Percentiles rank a stretch among this genome's conserved stretches.
Evolutionary conservation across 2,113 vertebrate genomes (phyloP).

Genomic region (Gobius niger): DNA sequence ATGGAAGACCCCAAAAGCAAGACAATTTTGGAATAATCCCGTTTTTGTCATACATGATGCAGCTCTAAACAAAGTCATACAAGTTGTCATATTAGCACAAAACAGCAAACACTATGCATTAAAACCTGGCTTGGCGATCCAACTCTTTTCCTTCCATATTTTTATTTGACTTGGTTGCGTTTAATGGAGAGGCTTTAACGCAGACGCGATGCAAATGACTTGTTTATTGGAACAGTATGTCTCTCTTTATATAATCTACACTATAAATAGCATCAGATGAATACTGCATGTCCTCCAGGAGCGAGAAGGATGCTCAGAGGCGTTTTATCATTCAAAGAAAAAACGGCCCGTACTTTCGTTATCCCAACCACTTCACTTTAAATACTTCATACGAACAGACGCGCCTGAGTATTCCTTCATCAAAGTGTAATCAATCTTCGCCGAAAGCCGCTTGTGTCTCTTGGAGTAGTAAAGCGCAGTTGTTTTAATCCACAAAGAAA

Average conservation of each 20-base stretch:
- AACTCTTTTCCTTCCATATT: no score
- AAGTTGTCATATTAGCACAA: no score
- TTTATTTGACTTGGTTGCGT: not conserved
- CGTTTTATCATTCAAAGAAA: slow-evolving; percentile 53
- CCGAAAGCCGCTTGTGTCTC: not conserved
- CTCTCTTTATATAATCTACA: slow-evolving; percentile 66
- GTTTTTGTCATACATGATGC: no score
- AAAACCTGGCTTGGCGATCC: no score
- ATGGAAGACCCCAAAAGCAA: no score
- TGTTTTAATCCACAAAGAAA: no score
- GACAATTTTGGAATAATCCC: no score
- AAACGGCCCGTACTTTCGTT: slow-evolving; percentile 9
- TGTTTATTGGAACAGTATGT: slow-evolving; percentile 50
- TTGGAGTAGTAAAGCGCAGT: not conserved
- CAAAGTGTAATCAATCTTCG: slow-evolving; percentile 8
- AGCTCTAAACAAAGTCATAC: no score
- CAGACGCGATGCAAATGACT: slow-evolving; percentile 29
- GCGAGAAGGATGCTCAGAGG: slow-evolving; percentile 33
- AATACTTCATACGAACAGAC: slow-evolving; percentile 13
- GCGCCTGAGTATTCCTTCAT: slow-evolving; percentile 15
- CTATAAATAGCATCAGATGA: slow-evolving; percentile 66
- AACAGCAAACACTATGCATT: no score
- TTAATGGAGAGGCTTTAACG: not conserved
- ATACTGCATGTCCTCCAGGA: slow-evolving; percentile 60
- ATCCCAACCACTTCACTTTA: not conserved